These are phyloP conservation scores for Melospiza georgiana DNA, from an alignment of 2,113 vertebrate genomes.

Conservation along the genomic window DNA sequence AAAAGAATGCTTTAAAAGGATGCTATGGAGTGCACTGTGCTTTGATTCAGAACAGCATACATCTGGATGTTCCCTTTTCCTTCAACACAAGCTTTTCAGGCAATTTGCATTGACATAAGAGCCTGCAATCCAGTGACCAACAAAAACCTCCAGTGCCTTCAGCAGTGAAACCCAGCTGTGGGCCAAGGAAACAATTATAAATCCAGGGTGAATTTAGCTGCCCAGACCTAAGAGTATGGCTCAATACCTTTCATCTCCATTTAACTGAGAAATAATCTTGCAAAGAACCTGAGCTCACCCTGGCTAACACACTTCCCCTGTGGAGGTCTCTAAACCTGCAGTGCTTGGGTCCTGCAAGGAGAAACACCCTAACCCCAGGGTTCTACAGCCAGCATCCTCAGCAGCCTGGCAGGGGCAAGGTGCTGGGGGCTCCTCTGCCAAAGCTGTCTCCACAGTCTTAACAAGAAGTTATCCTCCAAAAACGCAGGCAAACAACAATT, in stretches of 20 bases:
- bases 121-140: not conserved
- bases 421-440: not conserved
- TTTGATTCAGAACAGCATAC: not conserved
- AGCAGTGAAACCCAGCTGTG: not conserved
- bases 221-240: not conserved
- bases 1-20: not conserved
- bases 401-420: not conserved
- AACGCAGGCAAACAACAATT: not conserved
- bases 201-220: not conserved
- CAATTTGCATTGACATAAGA: not conserved
- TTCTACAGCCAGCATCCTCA: not conserved
- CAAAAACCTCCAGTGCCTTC: not conserved
- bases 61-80: not conserved
- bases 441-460: not conserved
- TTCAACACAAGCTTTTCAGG: not conserved
- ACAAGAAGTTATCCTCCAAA: not conserved
- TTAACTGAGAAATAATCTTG: not conserved
- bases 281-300: not conserved
- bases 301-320: not conserved
- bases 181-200: not conserved
- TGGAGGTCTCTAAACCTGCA: not conserved
- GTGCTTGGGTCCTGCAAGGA: not conserved
- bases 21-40: not conserved
- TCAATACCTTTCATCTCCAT: not conserved
- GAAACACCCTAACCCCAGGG: fast-evolving